Conservation (phyloP, 2,113 vertebrate species). For the Ictalurus punctatus region DNA sequence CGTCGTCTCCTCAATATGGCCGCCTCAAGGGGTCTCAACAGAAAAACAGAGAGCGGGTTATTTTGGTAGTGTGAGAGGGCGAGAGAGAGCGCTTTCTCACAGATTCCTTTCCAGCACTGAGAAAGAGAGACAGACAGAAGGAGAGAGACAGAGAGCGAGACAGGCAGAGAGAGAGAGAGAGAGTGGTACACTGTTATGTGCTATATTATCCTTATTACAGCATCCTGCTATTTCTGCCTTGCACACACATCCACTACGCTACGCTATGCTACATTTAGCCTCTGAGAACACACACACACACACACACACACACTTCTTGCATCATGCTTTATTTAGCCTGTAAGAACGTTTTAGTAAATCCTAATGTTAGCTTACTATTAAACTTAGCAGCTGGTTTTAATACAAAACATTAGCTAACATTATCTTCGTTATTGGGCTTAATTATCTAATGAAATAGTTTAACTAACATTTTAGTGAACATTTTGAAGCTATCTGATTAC, state of each 20-base stretch:
- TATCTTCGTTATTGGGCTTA: neutral
- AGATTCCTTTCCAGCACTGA: conserved; percentile 62
- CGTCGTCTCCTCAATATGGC: neutral
- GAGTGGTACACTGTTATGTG: conserved; percentile 16
- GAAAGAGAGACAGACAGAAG: conserved; percentile 16
- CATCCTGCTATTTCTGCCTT: conserved; percentile 28
- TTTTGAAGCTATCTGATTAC: neutral
- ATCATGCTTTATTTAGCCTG: neutral
- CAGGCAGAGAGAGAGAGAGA: neutral
- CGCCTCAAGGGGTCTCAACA: neutral
- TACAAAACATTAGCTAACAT: neutral
- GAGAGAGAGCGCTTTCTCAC: conserved; percentile 64
- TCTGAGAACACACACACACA: neutral
- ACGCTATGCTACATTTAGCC: conserved; percentile 14
- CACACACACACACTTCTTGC: neutral
- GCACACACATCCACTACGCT: neutral
- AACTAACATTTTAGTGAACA: too few species aligned
- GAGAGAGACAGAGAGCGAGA: neutral
- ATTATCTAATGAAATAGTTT: neutral
- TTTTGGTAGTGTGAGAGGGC: conserved; percentile 68
- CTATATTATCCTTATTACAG: conserved; percentile 30
- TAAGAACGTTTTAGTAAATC: neutral
- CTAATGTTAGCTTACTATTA: neutral
- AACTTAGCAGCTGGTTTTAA: neutral
- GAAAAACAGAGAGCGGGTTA: conserved; percentile 57